Base-by-base conservation (phyloP, 2,888 invertebrate genomes). In the Cantharis lateralis region DNA sequence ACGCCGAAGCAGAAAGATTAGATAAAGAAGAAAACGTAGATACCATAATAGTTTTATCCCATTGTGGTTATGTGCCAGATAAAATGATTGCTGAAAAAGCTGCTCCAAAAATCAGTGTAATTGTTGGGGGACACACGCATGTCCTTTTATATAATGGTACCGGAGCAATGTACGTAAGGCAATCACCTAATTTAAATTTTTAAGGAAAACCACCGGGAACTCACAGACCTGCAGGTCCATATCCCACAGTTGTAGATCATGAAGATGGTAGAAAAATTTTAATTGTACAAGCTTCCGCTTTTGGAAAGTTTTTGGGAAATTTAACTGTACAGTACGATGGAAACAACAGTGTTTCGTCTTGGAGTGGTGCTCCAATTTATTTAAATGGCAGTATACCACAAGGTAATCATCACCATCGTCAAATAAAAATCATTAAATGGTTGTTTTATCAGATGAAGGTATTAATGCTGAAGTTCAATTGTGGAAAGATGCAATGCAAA, bases 81-180 rank as follows among this genome's bases (percentile, higher is more conserved):
- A 88, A 90, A 89, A 84, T 88, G 28, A 92, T 96, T 79, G 96
- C 96, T 0, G 85, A 86, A 3, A 88, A 90, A 3, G 92, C 91
- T 62, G 91, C 93, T 2, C 90, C 92, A 0, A 91, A 92, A 32
- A 91, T 97, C 72, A 95, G 96, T 85, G 90, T 96, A 0, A 93
- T 97, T 75, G 93, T 97, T 13, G 96, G 96, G 7, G 95, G 93
- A 0, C 96, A 96, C 86, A 93, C 95, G 0, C 95, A 97, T 86
- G 93, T 94, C 0, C 92, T 96, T 81, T 90, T 96, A 0, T 96
- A 92, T 86, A 93, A 93, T 10, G 90, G 90, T 82, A 75, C 1
- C 1, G 1, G 1, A 4, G 13, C 61, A 9, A 13, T 13, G 10
- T 16, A 15, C 3, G 64, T 62, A 61, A 48, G 1, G 3, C 3